phyloP scores from a whole-genome alignment of 2,888 invertebrate species.

The Zhuqinia jingwanae region DNA sequence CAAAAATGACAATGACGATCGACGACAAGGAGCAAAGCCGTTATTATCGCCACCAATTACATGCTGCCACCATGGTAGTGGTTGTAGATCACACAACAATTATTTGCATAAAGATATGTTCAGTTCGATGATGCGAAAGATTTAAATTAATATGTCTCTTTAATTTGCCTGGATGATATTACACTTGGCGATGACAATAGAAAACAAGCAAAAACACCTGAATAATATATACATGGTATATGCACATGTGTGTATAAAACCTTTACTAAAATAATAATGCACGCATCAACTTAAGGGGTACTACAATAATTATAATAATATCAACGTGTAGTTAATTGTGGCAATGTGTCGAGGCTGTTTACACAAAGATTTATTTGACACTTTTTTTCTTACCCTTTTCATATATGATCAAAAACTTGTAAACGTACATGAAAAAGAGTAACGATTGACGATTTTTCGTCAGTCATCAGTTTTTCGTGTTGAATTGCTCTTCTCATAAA shows the following conservation, averaged over 20 bases:
- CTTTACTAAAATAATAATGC: too few species aligned
- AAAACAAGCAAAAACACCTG: neutral
- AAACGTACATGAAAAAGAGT: neutral
- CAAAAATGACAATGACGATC: neutral
- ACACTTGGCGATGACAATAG: neutral
- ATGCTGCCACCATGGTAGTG: neutral
- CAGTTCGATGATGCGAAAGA: slow-evolving; percentile 16
- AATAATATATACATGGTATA: too few species aligned
- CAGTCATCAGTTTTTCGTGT: neutral
- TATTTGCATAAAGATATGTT: neutral
- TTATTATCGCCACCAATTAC: neutral
- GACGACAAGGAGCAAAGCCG: neutral
- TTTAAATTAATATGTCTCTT: slow-evolving; percentile 6
- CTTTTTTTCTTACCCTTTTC: slow-evolving; percentile 57
- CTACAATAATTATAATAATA: slow-evolving; percentile 47
- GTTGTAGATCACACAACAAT: slow-evolving; percentile 3
- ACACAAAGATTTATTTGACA: slow-evolving; percentile 69
- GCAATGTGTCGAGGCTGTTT: slow-evolving; percentile 72
- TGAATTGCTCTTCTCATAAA: neutral
- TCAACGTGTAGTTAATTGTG: slow-evolving; percentile 66
- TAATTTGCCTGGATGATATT: slow-evolving; percentile 1
- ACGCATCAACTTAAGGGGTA: neutral
- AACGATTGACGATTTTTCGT: neutral
- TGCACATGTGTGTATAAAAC: too few species aligned
- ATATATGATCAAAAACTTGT: slow-evolving; percentile 2